Conservation (phyloP, 2,113 vertebrate species). For the Menura novaehollandiae region DNA sequence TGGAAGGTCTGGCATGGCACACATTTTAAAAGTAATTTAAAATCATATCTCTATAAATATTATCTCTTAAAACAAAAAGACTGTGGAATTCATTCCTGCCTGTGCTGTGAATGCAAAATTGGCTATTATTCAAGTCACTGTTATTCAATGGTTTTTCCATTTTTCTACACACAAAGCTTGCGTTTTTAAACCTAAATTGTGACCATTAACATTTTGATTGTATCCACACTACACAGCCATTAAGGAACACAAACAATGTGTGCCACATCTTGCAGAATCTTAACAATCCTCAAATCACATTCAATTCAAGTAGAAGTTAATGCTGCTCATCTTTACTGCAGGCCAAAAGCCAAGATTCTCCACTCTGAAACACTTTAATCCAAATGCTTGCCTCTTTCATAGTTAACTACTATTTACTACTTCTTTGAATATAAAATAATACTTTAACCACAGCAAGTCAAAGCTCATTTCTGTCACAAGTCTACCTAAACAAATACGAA, state of each 20-base stretch:
- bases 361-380: slow-evolving; percentile 20
- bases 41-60: slow-evolving; percentile 12
- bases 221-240: background rate
- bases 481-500: background rate
- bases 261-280: slow-evolving; percentile 23
- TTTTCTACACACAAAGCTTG: background rate
- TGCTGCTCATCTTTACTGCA: slow-evolving; percentile 10
- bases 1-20: background rate
- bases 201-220: slow-evolving; percentile 1
- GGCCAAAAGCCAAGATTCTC: slow-evolving; percentile 43
- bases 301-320: background rate
- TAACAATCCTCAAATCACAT: background rate
- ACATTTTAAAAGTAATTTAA: background rate
- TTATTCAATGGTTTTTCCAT: background rate
- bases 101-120: background rate
- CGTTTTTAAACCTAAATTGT: background rate
- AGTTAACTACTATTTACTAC: slow-evolving; percentile 38
- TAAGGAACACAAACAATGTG: background rate
- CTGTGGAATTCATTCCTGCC: background rate
- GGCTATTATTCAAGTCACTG: slow-evolving; percentile 13
- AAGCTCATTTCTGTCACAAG: slow-evolving; percentile 5
- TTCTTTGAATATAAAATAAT: slow-evolving; percentile 27
- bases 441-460: slow-evolving; percentile 14
- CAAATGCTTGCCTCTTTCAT: slow-evolving; percentile 3
- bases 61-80: slow-evolving; percentile 38